Percentiles rank a stretch among this genome's conserved stretches.
Conservation (phyloP, 1,140 invertebrate genomes). For the Campoletis sonorensis region DNA sequence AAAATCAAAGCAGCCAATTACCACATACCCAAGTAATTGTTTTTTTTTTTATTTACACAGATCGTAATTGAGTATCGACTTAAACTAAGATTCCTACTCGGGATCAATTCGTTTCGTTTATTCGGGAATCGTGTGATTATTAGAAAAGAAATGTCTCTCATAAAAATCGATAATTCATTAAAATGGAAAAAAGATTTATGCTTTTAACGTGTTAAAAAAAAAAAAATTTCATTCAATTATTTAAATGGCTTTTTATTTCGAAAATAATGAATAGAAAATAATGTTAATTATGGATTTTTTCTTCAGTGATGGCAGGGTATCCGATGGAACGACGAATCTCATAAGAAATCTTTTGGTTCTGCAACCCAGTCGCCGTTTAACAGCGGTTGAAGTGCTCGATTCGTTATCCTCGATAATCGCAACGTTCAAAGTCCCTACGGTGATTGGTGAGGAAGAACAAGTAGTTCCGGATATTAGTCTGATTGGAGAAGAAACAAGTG, state of each 20-base stretch:
- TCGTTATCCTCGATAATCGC: slow-evolving; percentile 75
- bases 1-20: slow-evolving; percentile 86
- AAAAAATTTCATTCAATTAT: no score
- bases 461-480: slow-evolving; percentile 71
- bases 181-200: no score
- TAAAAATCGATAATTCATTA: no score
- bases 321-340: slow-evolving; percentile 77
- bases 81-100: no score
- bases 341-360: slow-evolving; percentile 79
- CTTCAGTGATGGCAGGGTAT: slow-evolving; percentile 78
- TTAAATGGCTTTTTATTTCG: no score
- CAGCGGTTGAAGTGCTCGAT: slow-evolving; percentile 80
- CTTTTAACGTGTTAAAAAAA: no score
- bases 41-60: neutral
- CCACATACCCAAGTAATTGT: slow-evolving; percentile 79
- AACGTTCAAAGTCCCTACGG: slow-evolving; percentile 69
- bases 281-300: no score
- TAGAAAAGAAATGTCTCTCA: no score
- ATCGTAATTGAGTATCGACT: no score
- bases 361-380: slow-evolving; percentile 78
- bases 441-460: slow-evolving; percentile 67
- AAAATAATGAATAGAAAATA: no score
- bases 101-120: no score
- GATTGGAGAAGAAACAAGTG: slow-evolving; percentile 58
- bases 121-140: no score